Base-by-base conservation (phyloP, 2,888 invertebrate species). In the Erebia epiphron region DNA sequence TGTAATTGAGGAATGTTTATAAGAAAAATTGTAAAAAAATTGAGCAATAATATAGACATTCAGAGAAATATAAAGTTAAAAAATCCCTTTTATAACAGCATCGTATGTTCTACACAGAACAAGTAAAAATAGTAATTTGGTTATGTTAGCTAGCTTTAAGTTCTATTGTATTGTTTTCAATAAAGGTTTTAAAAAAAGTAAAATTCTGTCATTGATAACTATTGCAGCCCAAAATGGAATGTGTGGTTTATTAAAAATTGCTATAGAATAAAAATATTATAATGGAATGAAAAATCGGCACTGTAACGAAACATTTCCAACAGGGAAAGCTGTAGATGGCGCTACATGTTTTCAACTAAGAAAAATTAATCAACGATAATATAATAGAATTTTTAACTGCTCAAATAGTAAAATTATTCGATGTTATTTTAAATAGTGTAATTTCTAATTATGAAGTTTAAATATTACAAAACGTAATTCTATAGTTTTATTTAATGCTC, bases 191-290 rank as follows among this genome's bases (percentile, higher is more conserved):
- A 26, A 35, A 7, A 35, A 35, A 43, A 11, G 46, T 58, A 81
- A 83, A 41, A 46, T 21, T 81, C 79, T 83, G 77, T 75, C 73
- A 77, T 67, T 74, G 68, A 78, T 81, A 83, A 86, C 90, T 92
- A 92, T 92, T 92, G 91, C 91, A 89, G 83, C 80, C 79, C 69
- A 79, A 78, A 73, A 82, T 84, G 91, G 91, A 91, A 91, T 91
- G 91, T 90, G 83, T 78, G 73, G 78, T 79, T 67, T 14, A 75
- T 66, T 13, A 75, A 75, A 75, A 74, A 73, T 73, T 75, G 70
- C 70, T 77, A 77, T 79, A 70, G 75, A 73, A 71, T 75, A 72
- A 73, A 71, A 67, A 75, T 79, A 76, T 71, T 76, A 72, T 76
- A 80, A 77, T 87, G 89, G 89, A 89, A 90, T 89, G 89, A 75